Conservation (phyloP, 1,140 invertebrate species). For the Bombus soroeensis region DNA sequence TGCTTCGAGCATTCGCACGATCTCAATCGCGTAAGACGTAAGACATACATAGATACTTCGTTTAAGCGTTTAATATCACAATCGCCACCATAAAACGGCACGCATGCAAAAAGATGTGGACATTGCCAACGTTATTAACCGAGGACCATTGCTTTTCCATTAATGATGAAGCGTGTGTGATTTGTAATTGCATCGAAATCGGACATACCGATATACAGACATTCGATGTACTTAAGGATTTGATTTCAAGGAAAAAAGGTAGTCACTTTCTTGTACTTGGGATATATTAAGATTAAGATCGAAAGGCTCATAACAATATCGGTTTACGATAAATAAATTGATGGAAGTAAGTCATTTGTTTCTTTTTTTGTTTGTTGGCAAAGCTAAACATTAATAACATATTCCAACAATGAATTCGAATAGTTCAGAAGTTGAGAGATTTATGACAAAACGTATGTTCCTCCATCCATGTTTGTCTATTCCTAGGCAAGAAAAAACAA, state of each 20-base stretch:
- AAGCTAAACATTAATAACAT: too few species aligned
- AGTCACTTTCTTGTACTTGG: background rate
- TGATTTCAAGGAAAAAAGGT: background rate
- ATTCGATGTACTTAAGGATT: background rate
- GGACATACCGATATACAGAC: conserved; percentile 27
- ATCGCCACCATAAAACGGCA: conserved; percentile 57
- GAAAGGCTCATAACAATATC: background rate
- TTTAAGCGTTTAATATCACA: conserved; percentile 70
- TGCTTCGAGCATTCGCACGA: conserved; percentile 35
- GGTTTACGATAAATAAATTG: background rate
- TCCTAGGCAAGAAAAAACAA: too few species aligned
- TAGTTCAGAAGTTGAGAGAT: background rate
- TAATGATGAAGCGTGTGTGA: conserved; percentile 34
- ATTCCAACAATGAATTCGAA: too few species aligned
- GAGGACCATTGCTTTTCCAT: conserved; percentile 60
- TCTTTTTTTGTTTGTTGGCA: background rate
- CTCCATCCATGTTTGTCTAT: too few species aligned
- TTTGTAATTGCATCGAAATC: conserved; percentile 35
- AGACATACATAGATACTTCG: conserved; percentile 45
- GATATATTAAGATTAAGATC: background rate
- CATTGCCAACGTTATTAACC: conserved; percentile 54
- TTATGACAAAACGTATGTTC: too few species aligned
- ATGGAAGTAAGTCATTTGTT: background rate
- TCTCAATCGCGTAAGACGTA: conserved; percentile 29
- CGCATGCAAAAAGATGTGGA: conserved; percentile 44